Evolutionary conservation across 2,888 invertebrate genomes (phyloP).

Genomic region (Antheraea assamensis): DNA sequence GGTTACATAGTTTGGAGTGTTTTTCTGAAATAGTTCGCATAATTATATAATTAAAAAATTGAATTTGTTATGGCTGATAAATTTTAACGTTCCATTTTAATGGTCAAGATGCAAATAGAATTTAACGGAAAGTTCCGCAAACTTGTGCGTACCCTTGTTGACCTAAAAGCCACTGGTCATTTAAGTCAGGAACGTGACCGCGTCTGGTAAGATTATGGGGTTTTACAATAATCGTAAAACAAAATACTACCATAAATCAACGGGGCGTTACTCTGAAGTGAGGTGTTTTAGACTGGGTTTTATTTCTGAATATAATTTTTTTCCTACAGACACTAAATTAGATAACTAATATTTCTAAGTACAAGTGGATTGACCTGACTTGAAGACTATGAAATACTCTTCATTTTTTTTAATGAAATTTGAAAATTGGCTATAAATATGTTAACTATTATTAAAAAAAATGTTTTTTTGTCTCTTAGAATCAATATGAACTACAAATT

Average conservation of each 20-base stretch:
- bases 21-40: too few relatives aligned
- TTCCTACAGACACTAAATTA: neutral
- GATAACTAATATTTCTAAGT: neutral
- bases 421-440: too few relatives aligned
- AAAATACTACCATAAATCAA: slow-evolving; percentile 20
- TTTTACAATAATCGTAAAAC: slow-evolving; percentile 22
- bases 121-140: slow-evolving; percentile 6
- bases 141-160: neutral
- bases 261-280: slow-evolving; percentile 15
- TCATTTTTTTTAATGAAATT: too few relatives aligned
- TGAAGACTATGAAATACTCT: too few relatives aligned
- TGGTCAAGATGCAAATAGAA: slow-evolving; percentile 2
- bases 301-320: slow-evolving; percentile 1
- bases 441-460: too few relatives aligned
- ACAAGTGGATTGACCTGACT: too few relatives aligned
- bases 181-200: slow-evolving; percentile 21
- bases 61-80: too few relatives aligned
- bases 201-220: slow-evolving; percentile 20
- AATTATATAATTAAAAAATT: too few relatives aligned
- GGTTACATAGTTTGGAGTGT: too few relatives aligned
- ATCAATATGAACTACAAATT: too few relatives aligned
- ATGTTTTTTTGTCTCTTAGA: too few relatives aligned
- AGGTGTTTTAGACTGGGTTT: slow-evolving; percentile 4
- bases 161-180: slow-evolving; percentile 22
- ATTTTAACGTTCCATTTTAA: too few relatives aligned